Evolutionary conservation across 2,888 invertebrate species (phyloP).

Genomic region (Melinaea marsaeus): DNA sequence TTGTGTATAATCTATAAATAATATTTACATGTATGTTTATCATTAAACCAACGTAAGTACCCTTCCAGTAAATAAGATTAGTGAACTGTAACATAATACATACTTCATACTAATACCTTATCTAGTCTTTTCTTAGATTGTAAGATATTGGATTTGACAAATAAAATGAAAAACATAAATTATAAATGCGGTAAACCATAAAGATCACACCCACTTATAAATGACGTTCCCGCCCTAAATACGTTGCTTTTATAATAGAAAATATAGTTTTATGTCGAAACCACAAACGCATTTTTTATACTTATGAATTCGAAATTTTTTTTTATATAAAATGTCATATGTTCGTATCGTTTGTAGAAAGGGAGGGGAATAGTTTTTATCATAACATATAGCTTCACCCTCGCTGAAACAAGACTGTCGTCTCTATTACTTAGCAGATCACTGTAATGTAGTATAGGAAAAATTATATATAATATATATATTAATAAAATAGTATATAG

Average conservation of each 20-base stretch:
- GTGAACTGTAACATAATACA: no score
- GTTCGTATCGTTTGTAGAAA: conserved; percentile 4
- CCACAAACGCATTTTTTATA: background rate
- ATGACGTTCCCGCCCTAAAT: conserved; percentile 49
- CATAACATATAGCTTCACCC: conserved; percentile 16
- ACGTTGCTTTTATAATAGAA: conserved; percentile 12
- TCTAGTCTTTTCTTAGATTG: no score
- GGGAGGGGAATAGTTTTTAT: conserved; percentile 14
- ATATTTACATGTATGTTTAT: no score
- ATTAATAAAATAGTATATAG: no score
- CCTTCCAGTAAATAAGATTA: no score
- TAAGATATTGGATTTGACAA: no score
- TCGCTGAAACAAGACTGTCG: conserved; percentile 62
- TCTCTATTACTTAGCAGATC: conserved; percentile 58
- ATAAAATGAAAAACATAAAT: background rate
- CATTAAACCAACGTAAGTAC: no score
- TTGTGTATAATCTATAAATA: no score
- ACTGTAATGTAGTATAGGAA: conserved; percentile 41
- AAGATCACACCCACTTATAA: conserved; percentile 62
- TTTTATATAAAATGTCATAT: no score
- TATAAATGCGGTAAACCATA: conserved; percentile 27
- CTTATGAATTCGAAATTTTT: background rate
- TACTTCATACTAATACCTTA: no score
- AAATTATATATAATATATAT: conserved; percentile 14
- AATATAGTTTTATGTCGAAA: conserved; percentile 1